Evolutionary conservation across 53 echinoderm and acorn worm genomes (phyloP).

Genomic region (Echinarachnius parma): DNA sequence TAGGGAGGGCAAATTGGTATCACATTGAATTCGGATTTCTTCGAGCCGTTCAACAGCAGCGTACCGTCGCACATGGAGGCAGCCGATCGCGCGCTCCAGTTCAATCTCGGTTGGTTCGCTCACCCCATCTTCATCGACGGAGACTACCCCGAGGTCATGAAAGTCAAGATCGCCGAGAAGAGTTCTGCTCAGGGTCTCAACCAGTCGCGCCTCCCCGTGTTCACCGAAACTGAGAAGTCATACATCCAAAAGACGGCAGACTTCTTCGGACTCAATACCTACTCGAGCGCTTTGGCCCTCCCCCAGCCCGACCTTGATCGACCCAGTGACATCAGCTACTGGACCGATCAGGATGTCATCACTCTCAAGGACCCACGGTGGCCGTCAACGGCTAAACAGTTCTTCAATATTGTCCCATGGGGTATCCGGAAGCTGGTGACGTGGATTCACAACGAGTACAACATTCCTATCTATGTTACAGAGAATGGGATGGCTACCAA

Average conservation of each 20-base stretch:
- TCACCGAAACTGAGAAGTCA: slow-evolving; percentile 48
- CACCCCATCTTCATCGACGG: slow-evolving; percentile 58
- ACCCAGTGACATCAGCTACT: not conserved
- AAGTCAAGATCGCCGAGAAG: slow-evolving; percentile 48
- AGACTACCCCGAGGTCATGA: slow-evolving; percentile 65
- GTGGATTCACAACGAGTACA: slow-evolving; percentile 69
- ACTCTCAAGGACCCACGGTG: slow-evolving; percentile 20
- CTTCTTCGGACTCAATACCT: slow-evolving; percentile 74
- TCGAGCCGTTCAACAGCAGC: slow-evolving; percentile 46
- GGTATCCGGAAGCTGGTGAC: slow-evolving; percentile 64
- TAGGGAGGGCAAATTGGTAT: slow-evolving; percentile 55
- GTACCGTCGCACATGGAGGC: slow-evolving; percentile 29
- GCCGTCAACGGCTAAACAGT: slow-evolving; percentile 4
- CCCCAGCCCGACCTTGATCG: not conserved
- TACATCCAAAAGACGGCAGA: slow-evolving; percentile 58
- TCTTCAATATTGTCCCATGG: slow-evolving; percentile 54
- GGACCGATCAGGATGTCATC: slow-evolving; percentile 8
- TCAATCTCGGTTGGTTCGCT: slow-evolving; percentile 68
- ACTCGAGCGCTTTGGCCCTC: slow-evolving; percentile 48
- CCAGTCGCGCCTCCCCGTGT: too few relatives aligned
- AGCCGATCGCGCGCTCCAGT: slow-evolving; percentile 52
- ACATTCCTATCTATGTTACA: slow-evolving; percentile 60
- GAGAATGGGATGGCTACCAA: slow-evolving; percentile 73
- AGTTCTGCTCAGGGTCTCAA: slow-evolving; percentile 54
- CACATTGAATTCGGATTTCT: slow-evolving; percentile 59